Evolutionary conservation across 2,113 vertebrate species (phyloP), one percentile per base, ranked within the genome.

Genomic region (Crotalus helleri): DNA sequence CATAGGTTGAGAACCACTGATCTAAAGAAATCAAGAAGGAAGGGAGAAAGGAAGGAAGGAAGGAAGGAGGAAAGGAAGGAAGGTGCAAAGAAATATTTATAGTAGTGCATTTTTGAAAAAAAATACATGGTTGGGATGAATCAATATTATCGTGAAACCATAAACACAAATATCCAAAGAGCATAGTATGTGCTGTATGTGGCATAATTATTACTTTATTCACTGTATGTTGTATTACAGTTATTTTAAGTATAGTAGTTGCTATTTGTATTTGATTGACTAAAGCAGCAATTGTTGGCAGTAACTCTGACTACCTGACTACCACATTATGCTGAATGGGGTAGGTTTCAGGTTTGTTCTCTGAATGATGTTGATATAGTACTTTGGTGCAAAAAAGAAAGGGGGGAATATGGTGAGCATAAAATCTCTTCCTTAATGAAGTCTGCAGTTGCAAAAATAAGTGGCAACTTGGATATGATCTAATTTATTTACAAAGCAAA

Each of bases 401-500:
- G 57, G n/a, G 88, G 0, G 33, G 57, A 94, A 93, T 90, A 86
- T 53, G 55, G 58, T 92, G 23, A 95, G 81, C 0, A 3, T 5
- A 15, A 94, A 89, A 86, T 74, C 89, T 92, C 1, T 49, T 93
- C 3, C 0, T 9, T 89, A 90, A 91, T 17, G 11, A 87, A 0
- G 4, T 1, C 4, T 88, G 23, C 88, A 94, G 74, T 69, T 74
- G 0, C 21, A 94, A 81, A 94, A 12, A 85, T 81, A 21, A 13
- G 13, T 0, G 87, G 81, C 57, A 0, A 23, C 10, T 89, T 89
- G 6, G 92, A 3, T 89, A 87, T 24, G 11, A 58, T 93, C 92
- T 94, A 92, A 4, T 1, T 94, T 95, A 92, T 53, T 33, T 89
- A 0, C 1, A 93, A 64, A 29, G 9, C 39, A 46, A 92, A 93